Conservation (phyloP, 2,888 invertebrate species). For the Antitype chi region DNA sequence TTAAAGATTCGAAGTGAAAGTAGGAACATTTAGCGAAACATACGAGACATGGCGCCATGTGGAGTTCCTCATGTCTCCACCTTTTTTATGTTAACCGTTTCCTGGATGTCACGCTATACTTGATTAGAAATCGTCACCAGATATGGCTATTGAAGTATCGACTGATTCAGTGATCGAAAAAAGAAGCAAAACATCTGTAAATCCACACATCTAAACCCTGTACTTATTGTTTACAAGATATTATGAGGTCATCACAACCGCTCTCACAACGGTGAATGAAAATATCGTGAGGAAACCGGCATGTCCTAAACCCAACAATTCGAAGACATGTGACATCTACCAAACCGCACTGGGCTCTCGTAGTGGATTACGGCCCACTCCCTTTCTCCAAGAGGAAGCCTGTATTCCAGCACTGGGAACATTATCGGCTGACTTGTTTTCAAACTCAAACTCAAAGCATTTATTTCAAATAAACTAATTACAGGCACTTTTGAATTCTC, state of each 20-base stretch:
- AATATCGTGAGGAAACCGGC: too few species aligned
- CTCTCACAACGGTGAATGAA: too few species aligned
- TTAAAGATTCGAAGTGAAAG: constrained; percentile 59
- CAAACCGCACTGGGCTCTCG: too few species aligned
- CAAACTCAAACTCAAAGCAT: too few species aligned
- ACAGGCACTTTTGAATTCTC: too few species aligned
- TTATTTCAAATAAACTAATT: too few species aligned
- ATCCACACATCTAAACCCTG: not conserved
- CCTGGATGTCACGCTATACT: constrained; percentile 55
- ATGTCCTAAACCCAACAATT: too few species aligned
- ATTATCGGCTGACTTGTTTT: too few species aligned
- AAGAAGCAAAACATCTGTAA: not conserved
- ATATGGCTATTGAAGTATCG: constrained; percentile 18
- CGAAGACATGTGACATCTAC: too few species aligned
- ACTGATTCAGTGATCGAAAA: constrained; percentile 6
- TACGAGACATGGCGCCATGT: constrained; percentile 22
- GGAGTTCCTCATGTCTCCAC: constrained; percentile 52
- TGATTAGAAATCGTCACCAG: constrained; percentile 58
- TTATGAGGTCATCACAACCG: not conserved
- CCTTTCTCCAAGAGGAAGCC: too few species aligned
- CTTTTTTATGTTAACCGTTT: constrained; percentile 49
- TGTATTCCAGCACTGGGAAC: too few species aligned
- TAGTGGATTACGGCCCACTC: too few species aligned
- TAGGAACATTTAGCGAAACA: constrained; percentile 44
- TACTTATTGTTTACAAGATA: not conserved